Evolutionary conservation across 2,113 vertebrate species (phyloP), one percentile per base, ranked within the genome.

Genomic region (Menidia beryllina): DNA sequence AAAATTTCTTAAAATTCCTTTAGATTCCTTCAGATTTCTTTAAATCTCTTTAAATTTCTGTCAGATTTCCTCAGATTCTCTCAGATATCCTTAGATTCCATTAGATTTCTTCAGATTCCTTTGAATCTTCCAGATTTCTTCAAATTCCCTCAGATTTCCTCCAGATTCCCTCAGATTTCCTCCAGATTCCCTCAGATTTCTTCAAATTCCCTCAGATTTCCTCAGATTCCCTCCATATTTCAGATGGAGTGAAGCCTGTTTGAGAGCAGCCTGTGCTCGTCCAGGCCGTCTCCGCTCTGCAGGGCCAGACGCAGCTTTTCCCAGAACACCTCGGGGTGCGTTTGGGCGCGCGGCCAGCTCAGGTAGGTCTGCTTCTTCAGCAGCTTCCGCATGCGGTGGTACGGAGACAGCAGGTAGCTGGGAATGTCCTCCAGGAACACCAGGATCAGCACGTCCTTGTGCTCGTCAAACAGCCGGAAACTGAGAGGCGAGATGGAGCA

Each of bases 391-490:
- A 93, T 92, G 61, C 86, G 85, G 74, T 94, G 70, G 81, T 90
- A 91, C 0, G 91, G 90, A 60, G 93, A 92, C 49, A 94, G 82
- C 52, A 82, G 57, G 7, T 10, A 17, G 25, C 51, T 11, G 2
- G 91, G 88, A 23, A 94, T 93, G 3, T 94, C 92, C 81, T 94
- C 93, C 73, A 95, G 71, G 0, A 94, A 93, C 39, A 94, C 74
- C 74, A 94, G 78, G 52, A 94, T 89, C 66, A 95, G 75, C 4
- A 94, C 91, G 19, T 95, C 94, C 69, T 86, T 90, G 64, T 86
- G 54, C 76, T 95, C 93, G 7, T 94, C 91, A 25, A 95, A 94
- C 34, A 95, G 83, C 10, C 92, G 89, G 59, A 92, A 95, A 48
- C 91, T 94, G 3, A 17, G 63, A 58, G 14, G 17, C 19, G 52